A percentile compares a stretch with the other conserved stretches of the same genome.
Evolutionary conservation across 2,888 invertebrate genomes (phyloP).

Genomic region (Cerastoderma edule): DNA sequence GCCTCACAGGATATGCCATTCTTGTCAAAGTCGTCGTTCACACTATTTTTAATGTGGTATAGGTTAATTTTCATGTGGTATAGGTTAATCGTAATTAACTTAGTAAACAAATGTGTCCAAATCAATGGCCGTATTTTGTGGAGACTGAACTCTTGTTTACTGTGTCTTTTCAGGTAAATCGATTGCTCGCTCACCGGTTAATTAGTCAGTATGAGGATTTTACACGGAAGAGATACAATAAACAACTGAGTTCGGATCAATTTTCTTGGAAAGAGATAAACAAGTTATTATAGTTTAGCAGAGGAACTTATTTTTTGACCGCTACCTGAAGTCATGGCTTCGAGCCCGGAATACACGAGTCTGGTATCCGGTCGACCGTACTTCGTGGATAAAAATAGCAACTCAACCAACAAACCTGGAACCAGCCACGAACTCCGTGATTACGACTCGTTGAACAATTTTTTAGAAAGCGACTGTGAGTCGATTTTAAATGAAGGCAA

Average conservation of each 20-base stretch:
- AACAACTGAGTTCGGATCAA: not conserved
- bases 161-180: too few relatives aligned
- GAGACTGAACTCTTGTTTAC: too few relatives aligned
- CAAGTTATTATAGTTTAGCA: not conserved
- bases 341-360: slow-evolving; percentile 11
- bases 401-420: slow-evolving; percentile 16
- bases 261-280: not conserved
- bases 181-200: too few relatives aligned
- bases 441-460: slow-evolving; percentile 55
- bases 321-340: not conserved
- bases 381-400: slow-evolving; percentile 23
- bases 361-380: slow-evolving; percentile 9
- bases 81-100: too few relatives aligned
- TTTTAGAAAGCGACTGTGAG: slow-evolving; percentile 54
- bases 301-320: not conserved
- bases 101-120: too few relatives aligned
- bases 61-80: too few relatives aligned
- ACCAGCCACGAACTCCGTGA: slow-evolving; percentile 34
- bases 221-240: not conserved
- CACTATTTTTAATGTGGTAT: too few relatives aligned
- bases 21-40: too few relatives aligned
- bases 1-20: too few relatives aligned
- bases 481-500: slow-evolving; percentile 43
- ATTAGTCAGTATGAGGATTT: too few relatives aligned
- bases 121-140: too few relatives aligned